These are phyloP conservation scores for Gobius niger DNA, from an alignment of 2,113 vertebrate genomes.

Conservation along the genomic window DNA sequence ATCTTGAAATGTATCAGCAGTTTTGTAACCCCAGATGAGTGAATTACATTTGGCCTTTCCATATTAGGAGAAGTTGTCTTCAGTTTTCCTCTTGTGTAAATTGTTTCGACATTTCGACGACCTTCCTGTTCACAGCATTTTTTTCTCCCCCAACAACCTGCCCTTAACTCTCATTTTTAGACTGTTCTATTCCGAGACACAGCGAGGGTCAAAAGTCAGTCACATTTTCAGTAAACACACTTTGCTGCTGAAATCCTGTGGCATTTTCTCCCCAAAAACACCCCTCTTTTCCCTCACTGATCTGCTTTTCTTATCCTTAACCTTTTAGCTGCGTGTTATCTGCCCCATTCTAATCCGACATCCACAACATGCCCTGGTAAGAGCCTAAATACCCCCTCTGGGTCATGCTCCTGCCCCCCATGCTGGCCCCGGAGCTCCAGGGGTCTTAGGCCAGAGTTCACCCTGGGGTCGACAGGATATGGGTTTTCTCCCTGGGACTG, in stretches of 20 bases:
- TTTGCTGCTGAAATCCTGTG: not conserved
- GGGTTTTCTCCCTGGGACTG: conserved; percentile 63
- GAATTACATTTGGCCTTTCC: too few relatives aligned
- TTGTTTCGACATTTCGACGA: too few relatives aligned
- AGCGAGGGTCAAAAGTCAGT: not conserved
- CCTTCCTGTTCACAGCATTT: too few relatives aligned
- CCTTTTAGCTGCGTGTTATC: conserved; percentile 13
- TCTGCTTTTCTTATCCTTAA: conserved; percentile 6
- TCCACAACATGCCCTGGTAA: conserved; percentile 28
- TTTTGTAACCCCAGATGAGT: too few relatives aligned
- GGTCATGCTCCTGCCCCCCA: conserved; percentile 15
- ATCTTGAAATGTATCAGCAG: too few relatives aligned
- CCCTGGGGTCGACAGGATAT: conserved; percentile 79
- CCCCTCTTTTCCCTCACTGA: not conserved
- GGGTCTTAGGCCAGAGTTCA: conserved; percentile 76
- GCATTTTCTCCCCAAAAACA: conserved; percentile 4
- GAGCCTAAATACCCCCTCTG: conserved; percentile 26
- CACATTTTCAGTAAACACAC: conserved; percentile 1
- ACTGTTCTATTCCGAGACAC: not conserved
- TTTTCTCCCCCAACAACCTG: too few relatives aligned
- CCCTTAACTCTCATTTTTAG: not conserved
- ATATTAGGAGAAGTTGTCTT: too few relatives aligned
- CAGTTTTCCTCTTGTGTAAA: too few relatives aligned
- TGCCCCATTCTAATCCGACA: conserved; percentile 9
- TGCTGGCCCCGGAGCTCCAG: conserved; percentile 52